phyloP scores from a whole-genome alignment of 2,888 invertebrate genomes.

The Aphodius granarius region DNA sequence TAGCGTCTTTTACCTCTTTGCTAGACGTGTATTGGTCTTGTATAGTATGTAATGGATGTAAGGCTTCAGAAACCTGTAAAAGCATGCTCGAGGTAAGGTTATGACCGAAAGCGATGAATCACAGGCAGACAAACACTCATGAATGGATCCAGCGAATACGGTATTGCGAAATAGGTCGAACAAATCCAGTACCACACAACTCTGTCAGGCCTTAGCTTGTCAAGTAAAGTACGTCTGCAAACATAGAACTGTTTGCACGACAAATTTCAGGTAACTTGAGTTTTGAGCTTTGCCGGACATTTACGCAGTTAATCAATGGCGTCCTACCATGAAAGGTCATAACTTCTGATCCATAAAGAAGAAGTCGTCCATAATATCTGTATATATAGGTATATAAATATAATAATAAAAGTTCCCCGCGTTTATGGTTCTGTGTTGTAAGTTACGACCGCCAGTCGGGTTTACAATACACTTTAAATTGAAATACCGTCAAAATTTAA shows the following conservation, averaged over 20 bases:
- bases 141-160: background rate
- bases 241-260: background rate
- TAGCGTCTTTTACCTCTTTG: background rate
- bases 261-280: background rate
- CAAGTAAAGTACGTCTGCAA: background rate
- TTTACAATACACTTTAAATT: background rate
- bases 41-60: background rate
- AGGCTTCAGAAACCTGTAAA: background rate
- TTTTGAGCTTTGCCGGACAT: background rate
- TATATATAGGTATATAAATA: background rate
- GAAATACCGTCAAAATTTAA: background rate
- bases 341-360: background rate
- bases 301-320: background rate
- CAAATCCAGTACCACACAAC: background rate
- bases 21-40: background rate
- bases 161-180: background rate
- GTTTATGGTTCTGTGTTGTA: background rate
- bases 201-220: background rate
- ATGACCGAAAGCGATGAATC: background rate
- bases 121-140: background rate
- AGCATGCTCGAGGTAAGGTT: background rate
- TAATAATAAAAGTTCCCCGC: background rate
- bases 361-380: background rate
- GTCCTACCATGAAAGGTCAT: background rate
- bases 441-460: background rate